A percentile compares a stretch with the other conserved stretches of the same genome.
These are phyloP conservation scores for Monochamus saltuarius DNA, from an alignment of 1,140 invertebrate species.

Conservation along the genomic window DNA sequence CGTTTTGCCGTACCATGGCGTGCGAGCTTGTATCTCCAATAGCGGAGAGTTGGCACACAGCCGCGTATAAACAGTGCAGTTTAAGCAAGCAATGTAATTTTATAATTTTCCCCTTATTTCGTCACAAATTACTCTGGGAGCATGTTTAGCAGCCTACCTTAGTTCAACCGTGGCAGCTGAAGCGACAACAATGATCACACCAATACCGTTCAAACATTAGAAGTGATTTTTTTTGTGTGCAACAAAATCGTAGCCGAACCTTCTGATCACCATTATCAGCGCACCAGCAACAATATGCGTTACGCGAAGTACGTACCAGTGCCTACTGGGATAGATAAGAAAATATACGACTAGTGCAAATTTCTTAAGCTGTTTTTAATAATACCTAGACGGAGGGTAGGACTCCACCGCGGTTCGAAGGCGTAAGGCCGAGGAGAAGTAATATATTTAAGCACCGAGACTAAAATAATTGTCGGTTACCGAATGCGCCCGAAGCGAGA, in stretches of 20 bases:
- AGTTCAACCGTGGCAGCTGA: conserved; percentile 45
- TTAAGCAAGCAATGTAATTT: conserved; percentile 54
- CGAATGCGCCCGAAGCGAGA: conserved; percentile 39
- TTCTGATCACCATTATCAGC: not conserved
- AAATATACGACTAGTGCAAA: conserved; percentile 10
- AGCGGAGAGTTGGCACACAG: conserved; percentile 11
- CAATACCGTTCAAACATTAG: not conserved
- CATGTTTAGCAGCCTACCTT: conserved; percentile 50
- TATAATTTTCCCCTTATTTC: conserved; percentile 55
- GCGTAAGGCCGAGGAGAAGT: too few species aligned
- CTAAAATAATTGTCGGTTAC: conserved; percentile 44
- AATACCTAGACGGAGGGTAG: conserved; percentile 5
- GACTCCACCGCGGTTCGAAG: not conserved
- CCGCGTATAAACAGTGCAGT: conserved; percentile 30
- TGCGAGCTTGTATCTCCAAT: too few species aligned
- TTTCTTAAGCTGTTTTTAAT: conserved; percentile 36
- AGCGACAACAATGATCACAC: conserved; percentile 38
- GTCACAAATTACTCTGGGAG: conserved; percentile 52
- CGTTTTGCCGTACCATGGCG: too few species aligned
- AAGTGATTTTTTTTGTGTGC: not conserved
- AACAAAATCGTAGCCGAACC: not conserved
- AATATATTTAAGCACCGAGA: conserved; percentile 45
- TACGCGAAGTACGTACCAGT: not conserved
- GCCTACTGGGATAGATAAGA: not conserved
- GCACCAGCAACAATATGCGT: not conserved